Conservation (phyloP, 2,113 vertebrate genomes). For the Pyxicephalus adspersus region DNA sequence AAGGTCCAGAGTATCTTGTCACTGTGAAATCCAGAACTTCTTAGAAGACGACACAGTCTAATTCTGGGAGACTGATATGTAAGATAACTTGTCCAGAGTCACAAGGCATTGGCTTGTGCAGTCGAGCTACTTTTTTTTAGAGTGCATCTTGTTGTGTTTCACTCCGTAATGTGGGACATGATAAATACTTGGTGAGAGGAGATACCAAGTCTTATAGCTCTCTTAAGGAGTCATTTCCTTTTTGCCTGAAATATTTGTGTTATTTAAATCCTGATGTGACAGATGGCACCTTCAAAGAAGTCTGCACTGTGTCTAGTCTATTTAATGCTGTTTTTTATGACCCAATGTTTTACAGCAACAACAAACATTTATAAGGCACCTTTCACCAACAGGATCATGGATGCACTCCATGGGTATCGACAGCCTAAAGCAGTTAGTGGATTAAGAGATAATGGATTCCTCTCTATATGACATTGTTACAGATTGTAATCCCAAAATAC, state of each 20-base stretch:
- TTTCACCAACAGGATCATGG: no score
- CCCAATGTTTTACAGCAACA: no score
- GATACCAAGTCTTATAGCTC: not conserved
- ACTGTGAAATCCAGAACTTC: constrained; percentile 20
- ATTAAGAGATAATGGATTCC: no score
- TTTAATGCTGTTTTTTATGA: no score
- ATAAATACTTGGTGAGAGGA: not conserved
- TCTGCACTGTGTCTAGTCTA: not conserved
- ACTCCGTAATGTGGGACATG: not conserved
- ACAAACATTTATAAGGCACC: no score
- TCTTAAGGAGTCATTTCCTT: not conserved
- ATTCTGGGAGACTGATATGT: constrained; percentile 23
- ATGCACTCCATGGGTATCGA: no score
- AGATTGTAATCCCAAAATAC: no score
- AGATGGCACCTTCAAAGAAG: not conserved
- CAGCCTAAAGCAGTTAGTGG: no score
- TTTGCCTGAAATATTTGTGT: no score
- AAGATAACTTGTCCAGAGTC: constrained; percentile 20
- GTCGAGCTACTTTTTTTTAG: not conserved
- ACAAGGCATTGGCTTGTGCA: constrained; percentile 28
- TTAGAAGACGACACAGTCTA: constrained; percentile 24
- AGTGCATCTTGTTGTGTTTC: not conserved
- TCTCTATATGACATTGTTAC: no score
- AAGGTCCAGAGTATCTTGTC: constrained; percentile 5
- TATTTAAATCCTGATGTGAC: not conserved